Percentiles rank a stretch among this genome's conserved stretches.
Conservation (phyloP, 2,888 invertebrate genomes). For the Galeopsomyia nigrocyanea region DNA sequence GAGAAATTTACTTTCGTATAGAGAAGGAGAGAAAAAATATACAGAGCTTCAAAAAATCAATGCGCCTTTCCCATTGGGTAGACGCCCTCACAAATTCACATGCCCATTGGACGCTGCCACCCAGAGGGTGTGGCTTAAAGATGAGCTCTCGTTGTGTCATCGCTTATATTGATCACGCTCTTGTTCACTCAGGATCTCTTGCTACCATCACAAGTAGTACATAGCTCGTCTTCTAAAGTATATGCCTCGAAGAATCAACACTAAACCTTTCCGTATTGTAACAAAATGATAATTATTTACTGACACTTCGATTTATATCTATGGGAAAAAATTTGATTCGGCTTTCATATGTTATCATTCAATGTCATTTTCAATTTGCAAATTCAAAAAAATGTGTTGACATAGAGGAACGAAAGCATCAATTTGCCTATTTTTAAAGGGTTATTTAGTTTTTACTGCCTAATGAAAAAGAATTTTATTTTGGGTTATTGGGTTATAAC, state of each 20-base stretch:
- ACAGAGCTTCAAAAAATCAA: slow-evolving; percentile 64
- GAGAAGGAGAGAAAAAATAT: slow-evolving; percentile 46
- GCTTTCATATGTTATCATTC: too few species aligned
- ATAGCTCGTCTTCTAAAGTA: slow-evolving; percentile 38
- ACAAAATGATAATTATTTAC: too few species aligned
- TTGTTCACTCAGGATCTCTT: slow-evolving; percentile 43
- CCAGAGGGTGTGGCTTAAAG: slow-evolving; percentile 65
- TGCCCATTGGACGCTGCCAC: slow-evolving; percentile 57
- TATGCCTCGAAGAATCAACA: not conserved
- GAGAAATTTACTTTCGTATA: slow-evolving; percentile 65
- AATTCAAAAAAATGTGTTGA: too few species aligned
- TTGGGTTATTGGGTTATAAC: too few species aligned
- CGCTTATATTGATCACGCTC: slow-evolving; percentile 67
- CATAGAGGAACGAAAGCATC: too few species aligned
- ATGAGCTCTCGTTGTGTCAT: slow-evolving; percentile 68
- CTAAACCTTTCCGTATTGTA: too few species aligned
- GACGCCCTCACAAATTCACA: slow-evolving; percentile 47
- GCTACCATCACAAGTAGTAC: slow-evolving; percentile 41
- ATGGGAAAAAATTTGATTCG: too few species aligned
- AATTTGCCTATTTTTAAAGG: too few species aligned
- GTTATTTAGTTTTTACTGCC: too few species aligned
- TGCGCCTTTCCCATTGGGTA: slow-evolving; percentile 59
- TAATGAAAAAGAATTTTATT: too few species aligned
- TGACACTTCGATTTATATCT: too few species aligned
- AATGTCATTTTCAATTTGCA: too few species aligned